Base-by-base conservation (phyloP, 2,113 vertebrate species). In the Chaenogobius annularis region DNA sequence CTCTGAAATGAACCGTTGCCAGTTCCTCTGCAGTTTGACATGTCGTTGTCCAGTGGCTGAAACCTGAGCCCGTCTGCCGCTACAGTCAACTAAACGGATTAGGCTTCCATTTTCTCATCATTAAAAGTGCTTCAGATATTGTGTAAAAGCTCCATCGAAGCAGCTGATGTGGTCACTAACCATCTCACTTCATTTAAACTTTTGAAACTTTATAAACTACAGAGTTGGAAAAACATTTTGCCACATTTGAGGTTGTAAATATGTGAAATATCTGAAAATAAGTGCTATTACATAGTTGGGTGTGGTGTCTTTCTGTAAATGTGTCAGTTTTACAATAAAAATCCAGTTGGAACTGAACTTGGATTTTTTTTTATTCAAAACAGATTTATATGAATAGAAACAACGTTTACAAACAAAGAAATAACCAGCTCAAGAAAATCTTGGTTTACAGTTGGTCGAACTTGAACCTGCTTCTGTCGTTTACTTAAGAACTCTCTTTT, bases 401-500 rank as follows among this genome's bases (percentile, higher is more conserved):
- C n/a, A 54, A 20, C 0, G 12, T 10, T 12, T 46, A 66, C 50
- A 52, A n/a, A 31, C 11, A 56, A 58, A 54, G 9, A 15, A 19
- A 11, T 31, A 59, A 59, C 11, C 31, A 11, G 17, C 35, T 17
- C 12, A n/a, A n/a, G 19, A 43, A 11, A 5, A 19, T 61, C 8
- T 9, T 31, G 7, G 14, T 61, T 35, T 15, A 59, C 56, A 59
- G 20, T 56, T 19, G 2, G 3, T 7, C 4, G 26, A 61, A 35
- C 8, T n/a, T 62, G 1, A 23, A 62, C 46, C 20, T 37, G 64
- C 40, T 20, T 48, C 10, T 1, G 50, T 10, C 31, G 43, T 0
- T 52, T 65, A 43, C 17, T 74, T 85, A 83, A 43, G 67, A 61
- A 7, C 12, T 56, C 66, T 90, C 90, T 88, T 95, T 96, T 64